Base-by-base conservation (phyloP, 1,140 invertebrate species). In the Drosophila sucinea region DNA sequence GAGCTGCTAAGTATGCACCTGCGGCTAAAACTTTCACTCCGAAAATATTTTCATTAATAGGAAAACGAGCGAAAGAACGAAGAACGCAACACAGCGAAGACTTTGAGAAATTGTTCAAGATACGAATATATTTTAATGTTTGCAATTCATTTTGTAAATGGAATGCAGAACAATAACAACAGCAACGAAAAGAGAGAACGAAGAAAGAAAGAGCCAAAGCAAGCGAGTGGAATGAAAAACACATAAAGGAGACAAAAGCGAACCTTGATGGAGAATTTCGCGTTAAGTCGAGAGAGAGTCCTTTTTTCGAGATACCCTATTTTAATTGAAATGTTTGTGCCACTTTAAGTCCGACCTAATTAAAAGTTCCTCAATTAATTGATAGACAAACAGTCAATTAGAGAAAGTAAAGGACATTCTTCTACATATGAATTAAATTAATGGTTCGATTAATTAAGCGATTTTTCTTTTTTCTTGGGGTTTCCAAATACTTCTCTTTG, bases 71-170 rank as follows among this genome's bases (percentile, higher is more conserved):
- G 23, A 51, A 23, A 23, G 44, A 51, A 10, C 35, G 8, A 11
- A 38, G 35, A 30, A 30, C 30, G 4, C 30, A 30, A 30, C 7
- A 51, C 17, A 17, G 23, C 7, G 27, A 35, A 55, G 58, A 44
- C 67, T 23, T 40, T 68, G 44, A 63, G 67, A 32, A 67, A 67
- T 33, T 74, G 60, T 57, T 51, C 10, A 27, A 55, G 63, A 61
- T 57, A 32, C 67, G 44, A 57, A 35, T 57, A 51, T 56, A 44
- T 65, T 72, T 72, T 47, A 76, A 75, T 81, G 79, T 70, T 83
- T 79, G 82, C 68, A 57, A 81, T 73, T 84, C 81, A 85, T 81
- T 81, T 72, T 71, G 66, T 29, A 79, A 82, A 76, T 79, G 71
- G 75, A 79, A 67, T 72, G 67, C 75, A 66, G 10, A 51, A 27